A percentile compares a stretch with the other conserved stretches of the same genome.
Conservation (phyloP, 2,797 vertebrate species). For the Oceanodroma leucorhoa region DNA sequence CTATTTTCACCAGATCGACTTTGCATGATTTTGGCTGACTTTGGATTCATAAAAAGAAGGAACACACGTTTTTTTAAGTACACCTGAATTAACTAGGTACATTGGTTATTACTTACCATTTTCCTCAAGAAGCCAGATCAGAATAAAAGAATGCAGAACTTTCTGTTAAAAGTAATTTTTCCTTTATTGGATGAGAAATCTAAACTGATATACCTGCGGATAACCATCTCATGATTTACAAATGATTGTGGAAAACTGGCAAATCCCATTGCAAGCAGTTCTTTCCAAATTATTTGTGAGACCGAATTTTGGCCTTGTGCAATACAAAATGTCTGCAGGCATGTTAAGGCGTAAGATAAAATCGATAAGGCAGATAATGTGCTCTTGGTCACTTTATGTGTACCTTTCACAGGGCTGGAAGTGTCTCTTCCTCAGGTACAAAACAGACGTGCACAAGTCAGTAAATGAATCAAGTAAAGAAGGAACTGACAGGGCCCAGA, state of each 20-base stretch:
- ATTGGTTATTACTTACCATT: background rate
- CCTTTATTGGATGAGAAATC: background rate
- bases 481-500: background rate
- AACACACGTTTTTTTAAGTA: background rate
- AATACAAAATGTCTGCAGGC: background rate
- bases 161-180: background rate
- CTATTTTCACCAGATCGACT: background rate
- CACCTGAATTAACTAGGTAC: background rate
- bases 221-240: background rate
- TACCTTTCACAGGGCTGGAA: background rate
- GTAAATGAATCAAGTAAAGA: background rate
- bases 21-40: background rate
- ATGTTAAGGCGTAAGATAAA: accelerated
- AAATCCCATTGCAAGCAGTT: background rate
- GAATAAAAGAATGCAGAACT: background rate
- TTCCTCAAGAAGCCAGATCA: background rate
- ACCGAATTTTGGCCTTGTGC: background rate
- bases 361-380: background rate
- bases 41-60: background rate
- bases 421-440: background rate
- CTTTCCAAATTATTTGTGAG: background rate
- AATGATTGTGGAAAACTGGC: background rate
- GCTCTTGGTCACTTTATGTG: background rate
- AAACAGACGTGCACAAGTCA: background rate
- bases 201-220: background rate